Evolutionary conservation across 2,113 vertebrate genomes (phyloP).

Genomic region (Pteropus alecto): DNA sequence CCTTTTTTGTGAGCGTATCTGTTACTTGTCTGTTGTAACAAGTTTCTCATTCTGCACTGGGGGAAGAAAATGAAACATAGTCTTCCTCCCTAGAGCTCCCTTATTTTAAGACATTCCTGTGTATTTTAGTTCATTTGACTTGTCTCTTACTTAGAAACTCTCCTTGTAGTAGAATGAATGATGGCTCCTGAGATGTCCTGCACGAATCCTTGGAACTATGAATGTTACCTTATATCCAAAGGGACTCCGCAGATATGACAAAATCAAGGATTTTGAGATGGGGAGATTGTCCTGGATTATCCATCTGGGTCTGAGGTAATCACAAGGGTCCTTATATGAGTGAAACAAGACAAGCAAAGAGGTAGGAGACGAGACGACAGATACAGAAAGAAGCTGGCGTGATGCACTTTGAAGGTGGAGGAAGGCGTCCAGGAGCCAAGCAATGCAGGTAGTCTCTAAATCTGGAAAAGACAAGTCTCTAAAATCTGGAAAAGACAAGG

Average conservation of each 20-base stretch:
- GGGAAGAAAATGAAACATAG: constrained; percentile 8
- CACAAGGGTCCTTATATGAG: background rate
- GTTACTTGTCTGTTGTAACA: background rate
- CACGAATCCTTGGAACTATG: background rate
- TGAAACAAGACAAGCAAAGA: background rate
- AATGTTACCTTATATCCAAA: background rate
- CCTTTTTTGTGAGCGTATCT: background rate
- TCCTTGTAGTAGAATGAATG: background rate
- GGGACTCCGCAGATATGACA: background rate
- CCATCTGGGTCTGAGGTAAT: background rate
- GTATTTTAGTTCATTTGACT: background rate
- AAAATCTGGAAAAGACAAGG: background rate
- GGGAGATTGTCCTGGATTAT: background rate
- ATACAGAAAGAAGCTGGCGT: background rate
- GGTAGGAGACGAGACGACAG: background rate
- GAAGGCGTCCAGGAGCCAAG: background rate
- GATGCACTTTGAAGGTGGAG: background rate
- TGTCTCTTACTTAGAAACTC: background rate
- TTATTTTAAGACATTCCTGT: background rate
- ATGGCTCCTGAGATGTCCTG: background rate
- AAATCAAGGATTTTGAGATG: background rate
- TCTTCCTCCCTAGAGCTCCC: background rate
- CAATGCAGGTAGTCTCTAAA: background rate
- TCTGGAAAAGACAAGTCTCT: background rate
- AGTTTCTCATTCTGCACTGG: background rate